Conservation (phyloP, 1,140 invertebrate genomes). For the Diprion similis region DNA sequence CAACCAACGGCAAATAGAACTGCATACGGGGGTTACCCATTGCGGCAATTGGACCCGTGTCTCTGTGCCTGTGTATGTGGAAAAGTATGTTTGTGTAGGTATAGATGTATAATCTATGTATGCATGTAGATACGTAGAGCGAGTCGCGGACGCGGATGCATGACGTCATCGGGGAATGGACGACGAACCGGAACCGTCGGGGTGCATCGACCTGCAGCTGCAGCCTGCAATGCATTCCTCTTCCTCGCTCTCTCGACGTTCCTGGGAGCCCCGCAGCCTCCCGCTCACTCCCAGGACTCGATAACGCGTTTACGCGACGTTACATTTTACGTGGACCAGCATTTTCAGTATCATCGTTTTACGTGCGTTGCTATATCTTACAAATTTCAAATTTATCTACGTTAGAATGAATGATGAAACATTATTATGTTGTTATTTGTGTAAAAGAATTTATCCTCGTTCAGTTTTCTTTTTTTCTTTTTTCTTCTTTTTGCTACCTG, state of each 20-base stretch:
- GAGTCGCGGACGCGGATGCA: conserved; percentile 35
- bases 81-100: conserved; percentile 16
- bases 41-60: too few relatives aligned
- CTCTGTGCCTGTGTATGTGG: conserved; percentile 7
- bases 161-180: conserved; percentile 56
- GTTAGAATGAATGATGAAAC: too few relatives aligned
- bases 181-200: conserved; percentile 49
- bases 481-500: too few relatives aligned
- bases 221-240: conserved; percentile 28
- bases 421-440: too few relatives aligned
- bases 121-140: conserved; percentile 15
- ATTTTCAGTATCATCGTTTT: conserved; percentile 34
- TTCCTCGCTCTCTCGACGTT: not conserved
- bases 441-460: too few relatives aligned
- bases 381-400: too few relatives aligned
- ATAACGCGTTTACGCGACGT: conserved; percentile 8
- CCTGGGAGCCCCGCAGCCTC: not conserved
- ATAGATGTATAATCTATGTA: conserved; percentile 14
- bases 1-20: conserved; percentile 13
- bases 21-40: too few relatives aligned
- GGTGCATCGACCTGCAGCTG: conserved; percentile 57
- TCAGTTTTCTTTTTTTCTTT: too few relatives aligned
- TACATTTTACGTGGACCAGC: conserved; percentile 35
- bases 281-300: not conserved
- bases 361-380: not conserved